Base-by-base conservation (phyloP, 1,140 invertebrate species). In the Brachionus rotundiformis region DNA sequence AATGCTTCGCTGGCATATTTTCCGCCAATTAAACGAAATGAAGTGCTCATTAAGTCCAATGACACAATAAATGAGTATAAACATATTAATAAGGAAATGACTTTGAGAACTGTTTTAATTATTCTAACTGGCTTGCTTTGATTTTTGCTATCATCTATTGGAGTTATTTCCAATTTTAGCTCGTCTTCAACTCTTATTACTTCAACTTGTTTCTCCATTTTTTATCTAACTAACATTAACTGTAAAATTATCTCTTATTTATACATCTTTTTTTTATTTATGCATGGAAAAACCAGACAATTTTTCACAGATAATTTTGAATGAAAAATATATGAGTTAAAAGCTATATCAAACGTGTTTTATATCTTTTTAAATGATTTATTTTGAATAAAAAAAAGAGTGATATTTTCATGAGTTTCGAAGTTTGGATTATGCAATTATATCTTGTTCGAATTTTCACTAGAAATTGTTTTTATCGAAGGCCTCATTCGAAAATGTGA, bases 21-120 rank as follows among this genome's bases (percentile, higher is more conserved):
- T 39, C 79, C 79, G 6, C 59, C 79, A 11, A 81, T 63, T 27
- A 81, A 29, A n/a, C 79, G 79, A 25, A 81, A 81, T 8, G 59
- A 49, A 27, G 79, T 65, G 31, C 59, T 81, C 79, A 81, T 81
- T 13, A 81, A 31, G 39, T 68, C 63, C 16, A 81, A 16, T 29
- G 79, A 63, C 36, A 63, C 25, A 49, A 81, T 65, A 65, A 81
- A 81, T 49, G 44, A 63, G 39, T 81, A 81, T n/a, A 81, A 27
- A 33, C 76, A 79, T 54, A 54, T 27, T 13, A 79, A 16, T 0
- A 79, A 10, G 2, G n/a, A 10, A 23, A 25, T 36, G 8, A 41
- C 47, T 41, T 79, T 79, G 23, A 79, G 10, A 19, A 79, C 13
- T 13, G 25, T 31, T 79, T 79, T 79, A 5, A 79, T 25, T 8